phyloP scores from a whole-genome alignment of 2,797 vertebrate species.

The Macrochelys suwanniensis region DNA sequence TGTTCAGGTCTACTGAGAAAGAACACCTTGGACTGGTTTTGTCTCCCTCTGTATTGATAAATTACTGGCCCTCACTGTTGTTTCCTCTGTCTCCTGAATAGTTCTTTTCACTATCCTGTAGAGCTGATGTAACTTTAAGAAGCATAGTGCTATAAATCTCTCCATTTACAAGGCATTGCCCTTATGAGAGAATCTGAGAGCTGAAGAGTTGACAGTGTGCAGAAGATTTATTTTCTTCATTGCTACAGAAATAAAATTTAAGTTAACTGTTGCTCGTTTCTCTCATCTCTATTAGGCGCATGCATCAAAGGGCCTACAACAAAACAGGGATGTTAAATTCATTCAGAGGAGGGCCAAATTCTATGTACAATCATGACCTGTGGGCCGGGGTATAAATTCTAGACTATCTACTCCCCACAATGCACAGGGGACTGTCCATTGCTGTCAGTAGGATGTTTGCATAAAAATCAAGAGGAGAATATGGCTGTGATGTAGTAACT shows the following conservation, averaged over 20 bases:
- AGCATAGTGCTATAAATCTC: background rate
- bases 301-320: background rate
- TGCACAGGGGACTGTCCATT: background rate
- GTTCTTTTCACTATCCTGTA: background rate
- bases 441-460: background rate
- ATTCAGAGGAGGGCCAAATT: background rate
- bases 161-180: conserved; percentile 41
- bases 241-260: background rate
- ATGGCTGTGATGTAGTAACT: background rate
- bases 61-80: conserved; percentile 20
- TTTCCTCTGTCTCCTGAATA: background rate
- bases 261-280: background rate
- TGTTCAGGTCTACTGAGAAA: background rate
- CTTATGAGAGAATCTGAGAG: background rate
- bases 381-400: background rate
- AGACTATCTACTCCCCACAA: background rate
- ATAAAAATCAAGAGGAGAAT: background rate
- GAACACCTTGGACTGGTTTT: background rate
- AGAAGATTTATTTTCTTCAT: background rate
- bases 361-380: background rate
- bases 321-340: background rate
- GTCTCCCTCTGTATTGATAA: background rate
- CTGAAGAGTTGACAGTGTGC: background rate
- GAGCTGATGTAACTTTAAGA: background rate
- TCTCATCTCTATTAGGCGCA: background rate